Evolutionary conservation across 2,888 invertebrate species (phyloP), one percentile per base, ranked within the genome.

Genomic region (Helleia helle): DNA sequence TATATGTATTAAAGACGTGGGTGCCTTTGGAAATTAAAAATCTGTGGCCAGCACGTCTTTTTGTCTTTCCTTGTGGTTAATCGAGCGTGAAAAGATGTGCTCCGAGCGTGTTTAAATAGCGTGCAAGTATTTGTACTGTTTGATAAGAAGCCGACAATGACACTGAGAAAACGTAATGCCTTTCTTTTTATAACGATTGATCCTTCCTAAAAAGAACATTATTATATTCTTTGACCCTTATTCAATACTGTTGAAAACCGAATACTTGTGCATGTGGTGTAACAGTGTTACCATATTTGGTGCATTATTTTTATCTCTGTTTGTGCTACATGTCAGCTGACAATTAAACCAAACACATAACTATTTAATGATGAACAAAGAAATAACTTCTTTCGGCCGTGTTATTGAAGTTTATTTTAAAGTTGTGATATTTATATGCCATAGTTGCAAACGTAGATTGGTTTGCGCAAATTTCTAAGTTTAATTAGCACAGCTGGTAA

Each of bases 401-500:
- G n/a, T n/a, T n/a, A n/a, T n/a, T n/a, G n/a, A n/a, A n/a, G n/a
- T n/a, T n/a, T n/a, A n/a, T n/a, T n/a, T n/a, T n/a, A n/a, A n/a
- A n/a, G 12, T 40, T 31, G 38, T 29, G 11, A 8, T 1, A 34
- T 36, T 28, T 36, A 40, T 26, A 14, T 36, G 28, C 27, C 31
- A 24, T 34, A 34, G 41, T 44, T 46, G 38, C 41, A 43, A 4
- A 38, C 34, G 26, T 31, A 27, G 37, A 43, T 41, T 38, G 39
- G 40, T 47, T 44, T 34, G 41, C 27, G 34, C 40, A 41, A 29
- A 27, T 26, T 53, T 56, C 64, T 59, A 65, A 62, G 62, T 65
- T 64, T 65, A 72, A 79, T 79, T 71, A 76, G 70, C 59, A 59
- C 58, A 57, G 34, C 58, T 56, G 58, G 61, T 68, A 63, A 73